Percentiles rank a stretch among this genome's conserved stretches.
These are phyloP conservation scores for Lepidochitona cinerea DNA, from an alignment of 2,888 invertebrate genomes.

Conservation along the genomic window DNA sequence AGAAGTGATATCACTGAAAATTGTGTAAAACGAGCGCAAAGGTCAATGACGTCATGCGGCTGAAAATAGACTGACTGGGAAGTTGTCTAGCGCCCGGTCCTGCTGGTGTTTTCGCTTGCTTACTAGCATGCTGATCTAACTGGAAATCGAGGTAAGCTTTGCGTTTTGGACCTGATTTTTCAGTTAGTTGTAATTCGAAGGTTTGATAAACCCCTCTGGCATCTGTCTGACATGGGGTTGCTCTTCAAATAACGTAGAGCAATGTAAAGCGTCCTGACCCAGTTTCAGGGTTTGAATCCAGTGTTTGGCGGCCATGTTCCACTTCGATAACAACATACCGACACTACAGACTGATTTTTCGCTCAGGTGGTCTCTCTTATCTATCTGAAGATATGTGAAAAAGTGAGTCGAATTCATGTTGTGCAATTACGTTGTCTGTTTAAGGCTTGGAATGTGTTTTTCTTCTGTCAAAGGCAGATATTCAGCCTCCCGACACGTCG, in stretches of 20 bases:
- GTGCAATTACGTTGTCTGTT: too few species aligned
- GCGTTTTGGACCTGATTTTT: not conserved
- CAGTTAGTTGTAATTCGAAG: not conserved
- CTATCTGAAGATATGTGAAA: too few species aligned
- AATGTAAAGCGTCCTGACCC: not conserved
- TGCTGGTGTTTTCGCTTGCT: not conserved
- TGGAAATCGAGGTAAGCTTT: not conserved
- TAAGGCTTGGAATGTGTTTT: too few species aligned
- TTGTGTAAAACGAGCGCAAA: not conserved
- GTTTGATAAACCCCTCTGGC: not conserved
- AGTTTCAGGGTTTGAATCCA: not conserved
- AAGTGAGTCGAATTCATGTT: too few species aligned
- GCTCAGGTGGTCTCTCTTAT: too few species aligned
- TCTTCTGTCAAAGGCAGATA: too few species aligned
- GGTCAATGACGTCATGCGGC: not conserved
- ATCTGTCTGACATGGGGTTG: not conserved
- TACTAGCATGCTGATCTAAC: not conserved
- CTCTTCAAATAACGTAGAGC: not conserved
- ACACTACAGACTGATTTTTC: too few species aligned
- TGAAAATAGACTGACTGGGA: not conserved
- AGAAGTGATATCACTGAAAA: too few species aligned
- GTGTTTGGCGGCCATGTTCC: not conserved
- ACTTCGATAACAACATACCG: too few species aligned
- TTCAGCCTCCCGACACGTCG: too few species aligned
- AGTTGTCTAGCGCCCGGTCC: not conserved